Conservation (phyloP, 2,797 vertebrate species). For the Diglossa cyanea region DNA sequence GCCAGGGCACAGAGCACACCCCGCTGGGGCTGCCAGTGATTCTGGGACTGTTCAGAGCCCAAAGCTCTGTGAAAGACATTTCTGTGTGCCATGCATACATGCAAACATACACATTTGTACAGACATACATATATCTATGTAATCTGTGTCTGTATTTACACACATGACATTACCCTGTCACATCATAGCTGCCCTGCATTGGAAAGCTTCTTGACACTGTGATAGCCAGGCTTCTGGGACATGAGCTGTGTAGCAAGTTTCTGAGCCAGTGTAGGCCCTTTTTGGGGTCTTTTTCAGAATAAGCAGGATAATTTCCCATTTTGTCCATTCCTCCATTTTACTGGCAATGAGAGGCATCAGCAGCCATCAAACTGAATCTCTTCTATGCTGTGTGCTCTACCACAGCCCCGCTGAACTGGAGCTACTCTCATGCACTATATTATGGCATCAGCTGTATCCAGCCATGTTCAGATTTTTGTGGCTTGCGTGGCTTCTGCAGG, state of each 20-base stretch:
- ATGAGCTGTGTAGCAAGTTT: not conserved
- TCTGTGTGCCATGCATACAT: not conserved
- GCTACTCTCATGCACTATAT: not conserved
- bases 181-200: not conserved
- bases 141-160: not conserved
- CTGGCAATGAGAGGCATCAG: not conserved
- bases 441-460: not conserved
- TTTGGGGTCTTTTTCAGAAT: not conserved
- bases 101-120: not conserved
- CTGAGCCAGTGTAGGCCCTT: not conserved
- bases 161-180: rapidly evolving
- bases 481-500: not conserved
- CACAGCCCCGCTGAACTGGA: not conserved
- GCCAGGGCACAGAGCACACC: not conserved
- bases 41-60: not conserved
- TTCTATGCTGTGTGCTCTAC: not conserved
- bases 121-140: not conserved
- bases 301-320: not conserved
- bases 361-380: not conserved
- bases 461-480: not conserved
- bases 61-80: not conserved
- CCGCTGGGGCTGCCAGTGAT: not conserved
- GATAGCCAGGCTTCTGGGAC: not conserved
- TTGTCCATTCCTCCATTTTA: not conserved
- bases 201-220: not conserved